These are phyloP conservation scores for Trilocha varians DNA, from an alignment of 2,888 invertebrate genomes.

Conservation along the genomic window DNA sequence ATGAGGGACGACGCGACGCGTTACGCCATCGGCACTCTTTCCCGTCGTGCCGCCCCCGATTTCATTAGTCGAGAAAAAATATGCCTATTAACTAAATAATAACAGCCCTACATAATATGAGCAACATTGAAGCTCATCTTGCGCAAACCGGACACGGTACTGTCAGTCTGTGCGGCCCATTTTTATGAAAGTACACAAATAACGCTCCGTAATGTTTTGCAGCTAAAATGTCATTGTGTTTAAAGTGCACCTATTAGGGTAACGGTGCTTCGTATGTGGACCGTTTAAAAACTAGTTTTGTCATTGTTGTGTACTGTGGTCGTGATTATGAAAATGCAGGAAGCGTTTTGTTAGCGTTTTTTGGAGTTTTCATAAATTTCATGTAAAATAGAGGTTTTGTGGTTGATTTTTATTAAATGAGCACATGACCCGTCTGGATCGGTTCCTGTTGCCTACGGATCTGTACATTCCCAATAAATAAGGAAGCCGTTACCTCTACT, in stretches of 20 bases:
- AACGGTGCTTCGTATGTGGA: background rate
- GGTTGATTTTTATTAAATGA: too few species aligned
- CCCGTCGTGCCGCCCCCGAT: too few species aligned
- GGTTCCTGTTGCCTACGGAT: too few species aligned
- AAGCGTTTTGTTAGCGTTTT: background rate
- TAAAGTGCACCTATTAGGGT: background rate
- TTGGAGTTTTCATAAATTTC: too few species aligned
- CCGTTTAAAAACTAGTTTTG: background rate
- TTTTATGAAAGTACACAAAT: constrained; percentile 23
- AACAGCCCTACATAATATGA: background rate
- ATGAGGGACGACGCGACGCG: too few species aligned
- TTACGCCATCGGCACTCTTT: too few species aligned
- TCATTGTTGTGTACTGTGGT: background rate
- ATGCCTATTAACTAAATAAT: background rate
- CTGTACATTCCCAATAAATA: too few species aligned
- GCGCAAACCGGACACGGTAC: constrained; percentile 49
- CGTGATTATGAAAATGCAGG: background rate
- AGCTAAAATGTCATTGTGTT: constrained; percentile 1
- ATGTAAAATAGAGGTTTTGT: too few species aligned
- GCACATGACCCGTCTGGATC: too few species aligned
- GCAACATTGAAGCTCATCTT: constrained; percentile 16
- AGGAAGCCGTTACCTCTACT: too few species aligned
- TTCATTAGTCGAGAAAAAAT: too few species aligned
- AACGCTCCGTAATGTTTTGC: constrained; percentile 13
- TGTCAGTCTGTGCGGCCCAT: constrained; percentile 14